Percentiles rank a stretch among this genome's conserved stretches.
Conservation (phyloP, 2,888 invertebrate genomes). For the Drosophila rubida region DNA sequence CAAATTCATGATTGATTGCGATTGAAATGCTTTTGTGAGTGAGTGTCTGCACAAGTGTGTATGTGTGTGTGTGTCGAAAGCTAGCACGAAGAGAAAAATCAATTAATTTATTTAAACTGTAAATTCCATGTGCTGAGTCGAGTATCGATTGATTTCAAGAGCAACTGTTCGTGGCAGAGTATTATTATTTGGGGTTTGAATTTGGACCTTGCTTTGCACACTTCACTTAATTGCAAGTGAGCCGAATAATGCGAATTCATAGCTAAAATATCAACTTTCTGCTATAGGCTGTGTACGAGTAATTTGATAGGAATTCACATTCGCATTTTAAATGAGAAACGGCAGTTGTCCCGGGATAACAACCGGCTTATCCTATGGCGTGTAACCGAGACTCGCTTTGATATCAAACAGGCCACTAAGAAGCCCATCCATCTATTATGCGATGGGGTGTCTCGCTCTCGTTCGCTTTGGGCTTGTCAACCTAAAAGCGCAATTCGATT, state of each 20-base stretch:
- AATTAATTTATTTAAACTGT: constrained; percentile 47
- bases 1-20: constrained; percentile 62
- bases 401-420: constrained; percentile 54
- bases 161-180: background rate
- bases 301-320: constrained; percentile 28
- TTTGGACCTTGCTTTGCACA: constrained; percentile 18
- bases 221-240: constrained; percentile 54
- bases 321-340: constrained; percentile 42
- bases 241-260: constrained; percentile 37
- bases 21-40: constrained; percentile 29
- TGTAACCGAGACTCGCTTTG: constrained; percentile 41
- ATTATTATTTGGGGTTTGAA: background rate
- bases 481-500: constrained; percentile 48
- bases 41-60: background rate
- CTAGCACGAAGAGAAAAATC: constrained; percentile 34
- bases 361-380: constrained; percentile 32
- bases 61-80: too few relatives aligned
- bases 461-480: constrained; percentile 14
- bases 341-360: constrained; percentile 4
- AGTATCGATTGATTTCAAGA: constrained; percentile 40
- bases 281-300: constrained; percentile 32
- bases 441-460: background rate
- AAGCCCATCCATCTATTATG: constrained; percentile 22
- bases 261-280: constrained; percentile 26
- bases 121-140: constrained; percentile 2